Evolutionary conservation across 2,797 vertebrate species (phyloP).

Genomic region (Harpagifer antarcticus): DNA sequence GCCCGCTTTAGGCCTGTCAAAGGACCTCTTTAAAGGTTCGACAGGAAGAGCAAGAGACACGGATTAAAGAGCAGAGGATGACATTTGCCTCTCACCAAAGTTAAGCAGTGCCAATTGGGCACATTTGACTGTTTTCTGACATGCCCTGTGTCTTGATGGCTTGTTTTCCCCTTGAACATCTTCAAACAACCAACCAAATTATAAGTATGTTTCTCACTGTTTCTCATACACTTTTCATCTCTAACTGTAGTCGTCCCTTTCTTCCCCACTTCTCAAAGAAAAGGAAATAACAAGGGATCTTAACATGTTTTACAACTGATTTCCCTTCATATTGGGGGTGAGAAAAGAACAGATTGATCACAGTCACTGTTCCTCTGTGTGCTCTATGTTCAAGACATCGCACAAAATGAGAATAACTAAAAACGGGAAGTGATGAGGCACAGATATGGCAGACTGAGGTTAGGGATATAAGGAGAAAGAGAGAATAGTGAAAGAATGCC

Average conservation of each 20-base stretch:
- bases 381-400: slow-evolving; percentile 40
- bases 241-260: slow-evolving; percentile 45
- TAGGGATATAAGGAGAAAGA: slow-evolving; percentile 27
- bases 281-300: slow-evolving; percentile 40
- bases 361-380: slow-evolving; percentile 46
- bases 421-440: slow-evolving; percentile 41
- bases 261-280: slow-evolving; percentile 36
- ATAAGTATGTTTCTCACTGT: slow-evolving; percentile 15
- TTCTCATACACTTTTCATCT: slow-evolving; percentile 34
- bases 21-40: slow-evolving; percentile 61
- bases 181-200: slow-evolving; percentile 44
- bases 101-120: slow-evolving; percentile 16
- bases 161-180: slow-evolving; percentile 20
- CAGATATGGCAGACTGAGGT: slow-evolving; percentile 27
- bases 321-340: slow-evolving; percentile 38
- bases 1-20: slow-evolving; percentile 45
- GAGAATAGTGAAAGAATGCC: slow-evolving; percentile 15
- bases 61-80: slow-evolving; percentile 58
- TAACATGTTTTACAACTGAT: slow-evolving; percentile 30
- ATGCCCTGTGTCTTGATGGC: slow-evolving; percentile 16
- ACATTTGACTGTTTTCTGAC: slow-evolving; percentile 12
- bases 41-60: slow-evolving; percentile 49
- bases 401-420: slow-evolving; percentile 34
- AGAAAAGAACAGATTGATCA: slow-evolving; percentile 55
- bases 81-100: slow-evolving; percentile 54